Conservation (phyloP, 2,888 invertebrate species). For the Bombylius discolor region DNA sequence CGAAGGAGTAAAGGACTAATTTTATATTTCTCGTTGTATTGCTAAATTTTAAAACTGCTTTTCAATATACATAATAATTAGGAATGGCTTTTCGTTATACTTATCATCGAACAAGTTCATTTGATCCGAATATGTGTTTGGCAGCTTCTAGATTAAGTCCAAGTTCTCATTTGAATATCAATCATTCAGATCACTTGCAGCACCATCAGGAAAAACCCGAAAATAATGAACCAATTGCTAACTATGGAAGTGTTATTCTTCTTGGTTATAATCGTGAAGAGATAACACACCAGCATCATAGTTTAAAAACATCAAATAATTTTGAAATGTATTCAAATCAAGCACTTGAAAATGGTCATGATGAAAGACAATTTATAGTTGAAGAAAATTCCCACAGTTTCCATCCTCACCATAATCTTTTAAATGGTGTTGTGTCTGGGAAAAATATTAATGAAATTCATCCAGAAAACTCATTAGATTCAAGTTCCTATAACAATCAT, state of each 20-base stretch:
- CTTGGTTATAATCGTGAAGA: neutral
- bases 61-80: no score
- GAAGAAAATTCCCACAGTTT: neutral
- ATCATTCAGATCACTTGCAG: neutral
- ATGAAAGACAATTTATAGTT: neutral
- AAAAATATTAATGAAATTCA: neutral
- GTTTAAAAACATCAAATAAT: neutral
- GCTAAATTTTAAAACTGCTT: no score
- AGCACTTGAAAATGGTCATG: neutral
- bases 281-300: neutral
- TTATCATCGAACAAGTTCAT: slow-evolving; percentile 5
- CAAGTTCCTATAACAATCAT: neutral
- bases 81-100: neutral
- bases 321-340: neutral
- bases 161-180: neutral
- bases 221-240: neutral
- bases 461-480: neutral
- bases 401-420: neutral
- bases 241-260: slow-evolving; percentile 6
- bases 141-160: slow-evolving; percentile 2
- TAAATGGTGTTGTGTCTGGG: neutral
- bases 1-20: no score
- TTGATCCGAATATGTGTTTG: slow-evolving; percentile 9
- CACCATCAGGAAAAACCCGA: neutral
- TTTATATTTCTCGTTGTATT: no score